Conservation (phyloP, 2,113 vertebrate genomes). For the Hemicordylus capensis region DNA sequence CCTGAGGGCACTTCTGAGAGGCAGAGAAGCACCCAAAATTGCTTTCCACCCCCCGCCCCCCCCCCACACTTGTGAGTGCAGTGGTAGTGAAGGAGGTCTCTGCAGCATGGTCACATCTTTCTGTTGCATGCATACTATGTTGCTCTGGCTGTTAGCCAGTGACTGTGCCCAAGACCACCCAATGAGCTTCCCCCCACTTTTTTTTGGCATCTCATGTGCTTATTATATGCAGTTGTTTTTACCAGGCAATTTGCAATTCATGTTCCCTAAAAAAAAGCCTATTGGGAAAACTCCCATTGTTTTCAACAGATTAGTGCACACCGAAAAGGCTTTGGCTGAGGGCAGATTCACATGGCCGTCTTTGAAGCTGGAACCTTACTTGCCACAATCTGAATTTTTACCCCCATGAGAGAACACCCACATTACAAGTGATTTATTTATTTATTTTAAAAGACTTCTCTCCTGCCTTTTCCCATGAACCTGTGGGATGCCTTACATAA, state of each 20-base stretch:
- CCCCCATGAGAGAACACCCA: background rate
- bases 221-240: background rate
- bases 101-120: too few relatives aligned
- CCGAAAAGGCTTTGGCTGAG: background rate
- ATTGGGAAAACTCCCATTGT: background rate
- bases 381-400: background rate
- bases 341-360: background rate
- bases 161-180: constrained; percentile 10
- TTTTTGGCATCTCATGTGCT: background rate
- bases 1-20: too few relatives aligned
- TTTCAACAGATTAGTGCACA: background rate
- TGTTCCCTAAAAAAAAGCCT: background rate
- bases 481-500: too few relatives aligned
- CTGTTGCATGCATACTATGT: too few relatives aligned
- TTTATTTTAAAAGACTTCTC: too few relatives aligned
- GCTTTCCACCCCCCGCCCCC: too few relatives aligned
- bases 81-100: too few relatives aligned
- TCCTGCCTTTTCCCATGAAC: too few relatives aligned
- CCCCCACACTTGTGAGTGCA: too few relatives aligned
- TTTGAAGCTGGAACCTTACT: background rate
- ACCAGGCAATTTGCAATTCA: background rate
- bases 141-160: background rate
- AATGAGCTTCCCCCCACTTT: background rate
- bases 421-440: too few relatives aligned
- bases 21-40: too few relatives aligned